Evolutionary conservation across 2,797 vertebrate species (phyloP).

Genomic region (Megaceryle alcyon): DNA sequence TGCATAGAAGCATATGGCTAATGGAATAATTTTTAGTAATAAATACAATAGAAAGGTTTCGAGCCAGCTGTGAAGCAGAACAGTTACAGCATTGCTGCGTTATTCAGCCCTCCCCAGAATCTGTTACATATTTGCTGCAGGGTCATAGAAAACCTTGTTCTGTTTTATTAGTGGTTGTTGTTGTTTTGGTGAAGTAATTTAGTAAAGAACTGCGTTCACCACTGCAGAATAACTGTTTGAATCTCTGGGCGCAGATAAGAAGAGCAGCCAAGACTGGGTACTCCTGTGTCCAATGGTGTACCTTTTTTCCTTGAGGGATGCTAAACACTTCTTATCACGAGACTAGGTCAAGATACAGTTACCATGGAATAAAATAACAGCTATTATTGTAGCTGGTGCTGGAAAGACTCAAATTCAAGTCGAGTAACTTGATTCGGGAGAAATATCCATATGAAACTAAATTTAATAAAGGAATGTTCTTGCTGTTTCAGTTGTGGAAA

Average conservation of each 20-base stretch:
- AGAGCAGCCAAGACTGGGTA: neutral
- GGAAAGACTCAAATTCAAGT: neutral
- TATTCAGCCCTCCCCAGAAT: neutral
- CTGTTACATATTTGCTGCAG: neutral
- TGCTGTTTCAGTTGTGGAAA: constrained; percentile 18
- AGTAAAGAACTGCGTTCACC: neutral
- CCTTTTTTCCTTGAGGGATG: neutral
- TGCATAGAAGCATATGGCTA: neutral
- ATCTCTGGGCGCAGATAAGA: neutral
- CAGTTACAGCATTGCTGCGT: neutral
- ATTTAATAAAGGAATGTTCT: constrained; percentile 11
- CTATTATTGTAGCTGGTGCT: neutral
- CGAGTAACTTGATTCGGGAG: constrained; percentile 38
- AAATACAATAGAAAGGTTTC: neutral
- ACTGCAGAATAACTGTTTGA: neutral
- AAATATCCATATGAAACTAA: constrained; percentile 25
- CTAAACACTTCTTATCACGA: neutral
- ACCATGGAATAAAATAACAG: neutral
- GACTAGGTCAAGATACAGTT: constrained; percentile 19
- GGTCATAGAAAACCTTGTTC: neutral
- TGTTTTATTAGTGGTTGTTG: neutral
- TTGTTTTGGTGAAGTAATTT: neutral
- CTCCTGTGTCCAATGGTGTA: neutral
- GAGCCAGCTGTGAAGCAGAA: neutral
- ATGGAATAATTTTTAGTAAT: neutral